Percentiles rank a stretch among this genome's conserved stretches.
Conservation (phyloP, 1,140 invertebrate species). For the Drosophila kanapiae region DNA sequence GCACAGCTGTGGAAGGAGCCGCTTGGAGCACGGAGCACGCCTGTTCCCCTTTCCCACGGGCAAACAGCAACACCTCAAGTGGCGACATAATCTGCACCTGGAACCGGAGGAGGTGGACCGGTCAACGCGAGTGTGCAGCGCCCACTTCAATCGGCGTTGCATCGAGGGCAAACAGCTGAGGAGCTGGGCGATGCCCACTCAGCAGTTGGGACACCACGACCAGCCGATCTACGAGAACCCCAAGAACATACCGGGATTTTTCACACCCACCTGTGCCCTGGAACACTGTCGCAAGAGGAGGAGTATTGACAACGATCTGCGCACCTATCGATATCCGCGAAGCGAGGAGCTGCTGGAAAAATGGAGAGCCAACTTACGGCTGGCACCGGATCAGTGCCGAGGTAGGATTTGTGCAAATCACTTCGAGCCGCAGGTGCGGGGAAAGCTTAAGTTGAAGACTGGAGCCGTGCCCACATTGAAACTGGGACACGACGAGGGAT, state of each 20-base stretch:
- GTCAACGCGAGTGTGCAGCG: slow-evolving; percentile 60
- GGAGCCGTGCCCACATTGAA: slow-evolving; percentile 78
- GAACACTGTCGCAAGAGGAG: slow-evolving; percentile 67
- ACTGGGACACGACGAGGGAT: slow-evolving; percentile 67
- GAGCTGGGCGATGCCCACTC: slow-evolving; percentile 76
- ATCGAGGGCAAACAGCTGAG: slow-evolving; percentile 75
- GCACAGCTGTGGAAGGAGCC: slow-evolving; percentile 57
- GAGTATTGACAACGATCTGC: slow-evolving; percentile 72
- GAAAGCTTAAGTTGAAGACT: slow-evolving; percentile 73
- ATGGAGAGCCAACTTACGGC: slow-evolving; percentile 68
- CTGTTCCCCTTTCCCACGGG: slow-evolving; percentile 70
- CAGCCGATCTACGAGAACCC: slow-evolving; percentile 77
- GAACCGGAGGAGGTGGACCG: slow-evolving; percentile 52
- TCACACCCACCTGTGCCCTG: slow-evolving; percentile 71
- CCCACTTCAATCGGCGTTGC: slow-evolving; percentile 76
- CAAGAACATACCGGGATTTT: slow-evolving; percentile 76
- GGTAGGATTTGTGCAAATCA: slow-evolving; percentile 77
- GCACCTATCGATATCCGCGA: slow-evolving; percentile 71
- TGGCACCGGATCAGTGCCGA: slow-evolving; percentile 61
- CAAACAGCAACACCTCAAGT: slow-evolving; percentile 67
- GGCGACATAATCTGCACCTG: slow-evolving; percentile 71
- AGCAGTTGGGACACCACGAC: slow-evolving; percentile 65
- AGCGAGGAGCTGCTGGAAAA: slow-evolving; percentile 71
- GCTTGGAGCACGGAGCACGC: slow-evolving; percentile 68
- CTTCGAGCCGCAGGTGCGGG: slow-evolving; percentile 71